Evolutionary conservation across 2,797 vertebrate species (phyloP).

Genomic region (Lophius americanus): DNA sequence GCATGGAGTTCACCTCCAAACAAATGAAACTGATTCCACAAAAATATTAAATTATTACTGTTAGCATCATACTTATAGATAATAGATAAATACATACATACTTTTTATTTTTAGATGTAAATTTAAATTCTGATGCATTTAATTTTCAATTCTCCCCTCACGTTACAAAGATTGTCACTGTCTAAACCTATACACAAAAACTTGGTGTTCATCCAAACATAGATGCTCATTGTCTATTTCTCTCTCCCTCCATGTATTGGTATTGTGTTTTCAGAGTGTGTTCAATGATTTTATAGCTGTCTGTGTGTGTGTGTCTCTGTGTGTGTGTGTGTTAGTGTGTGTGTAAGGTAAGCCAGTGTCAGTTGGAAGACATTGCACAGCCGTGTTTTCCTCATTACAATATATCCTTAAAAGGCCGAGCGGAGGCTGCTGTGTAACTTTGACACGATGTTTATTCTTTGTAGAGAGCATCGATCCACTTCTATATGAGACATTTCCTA

Average conservation of each 20-base stretch:
- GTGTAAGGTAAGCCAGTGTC: slow-evolving; percentile 19
- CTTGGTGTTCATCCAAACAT: slow-evolving; percentile 35
- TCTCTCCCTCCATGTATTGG: background rate
- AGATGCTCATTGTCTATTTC: background rate
- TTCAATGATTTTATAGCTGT: background rate
- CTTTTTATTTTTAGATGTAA: background rate
- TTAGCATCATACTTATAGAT: no score
- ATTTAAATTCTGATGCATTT: background rate
- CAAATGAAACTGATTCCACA: no score
- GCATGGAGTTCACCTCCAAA: no score
- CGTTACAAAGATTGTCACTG: slow-evolving; percentile 23
- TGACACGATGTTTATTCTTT: slow-evolving; percentile 13
- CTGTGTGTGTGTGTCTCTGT: slow-evolving; percentile 6
- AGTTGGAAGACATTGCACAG: slow-evolving; percentile 25
- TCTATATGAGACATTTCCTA: slow-evolving; percentile 37
- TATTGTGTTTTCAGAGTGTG: background rate
- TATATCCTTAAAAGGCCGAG: slow-evolving; percentile 32
- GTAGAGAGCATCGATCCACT: background rate
- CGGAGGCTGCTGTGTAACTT: slow-evolving; percentile 14
- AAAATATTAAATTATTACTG: no score
- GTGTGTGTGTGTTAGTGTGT: slow-evolving; percentile 17
- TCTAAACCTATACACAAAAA: slow-evolving; percentile 30
- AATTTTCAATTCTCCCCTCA: background rate
- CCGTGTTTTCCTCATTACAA: slow-evolving; percentile 46
- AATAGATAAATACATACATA: no score